Percentiles rank a stretch among this genome's conserved stretches.
Conservation (phyloP, 2,113 vertebrate genomes). For the Glaucomys volans region DNA sequence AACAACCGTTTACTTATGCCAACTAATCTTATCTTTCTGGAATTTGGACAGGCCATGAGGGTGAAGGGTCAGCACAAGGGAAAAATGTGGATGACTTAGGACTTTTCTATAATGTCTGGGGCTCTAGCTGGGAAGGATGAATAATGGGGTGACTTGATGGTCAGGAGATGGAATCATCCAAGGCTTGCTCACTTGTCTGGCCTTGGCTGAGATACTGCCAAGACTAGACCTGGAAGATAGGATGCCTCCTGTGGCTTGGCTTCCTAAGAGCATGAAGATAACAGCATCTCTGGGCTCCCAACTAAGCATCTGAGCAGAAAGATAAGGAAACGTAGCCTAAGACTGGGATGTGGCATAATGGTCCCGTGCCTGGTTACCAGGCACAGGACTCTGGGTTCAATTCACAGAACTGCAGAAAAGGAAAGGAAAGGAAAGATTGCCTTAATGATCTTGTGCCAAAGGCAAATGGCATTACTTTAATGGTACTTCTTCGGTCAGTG, state of each 20-base stretch:
- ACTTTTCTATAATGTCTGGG: no score
- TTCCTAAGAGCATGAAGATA: not conserved
- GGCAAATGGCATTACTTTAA: not conserved
- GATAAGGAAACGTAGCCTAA: not conserved
- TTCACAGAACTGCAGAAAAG: no score
- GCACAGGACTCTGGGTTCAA: no score
- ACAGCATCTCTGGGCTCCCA: not conserved
- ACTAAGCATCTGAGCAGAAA: not conserved
- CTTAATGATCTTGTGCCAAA: not conserved
- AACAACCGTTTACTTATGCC: not conserved
- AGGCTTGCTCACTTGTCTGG: not conserved
- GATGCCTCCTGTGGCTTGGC: no score
- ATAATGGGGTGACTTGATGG: not conserved
- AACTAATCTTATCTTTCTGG: not conserved
- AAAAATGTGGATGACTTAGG: not conserved
- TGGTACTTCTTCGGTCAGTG: not conserved
- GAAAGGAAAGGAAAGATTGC: not conserved
- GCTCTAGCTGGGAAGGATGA: not conserved
- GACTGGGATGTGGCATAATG: no score
- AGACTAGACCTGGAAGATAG: not conserved
- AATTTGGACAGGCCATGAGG: not conserved
- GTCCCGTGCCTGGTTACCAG: no score
- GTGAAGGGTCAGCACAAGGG: no score
- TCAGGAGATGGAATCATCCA: not conserved
- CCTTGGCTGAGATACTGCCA: not conserved